A percentile compares a stretch with the other conserved stretches of the same genome.
Evolutionary conservation across 2,888 invertebrate genomes (phyloP).

Genomic region (Pardosa pseudoannulata): DNA sequence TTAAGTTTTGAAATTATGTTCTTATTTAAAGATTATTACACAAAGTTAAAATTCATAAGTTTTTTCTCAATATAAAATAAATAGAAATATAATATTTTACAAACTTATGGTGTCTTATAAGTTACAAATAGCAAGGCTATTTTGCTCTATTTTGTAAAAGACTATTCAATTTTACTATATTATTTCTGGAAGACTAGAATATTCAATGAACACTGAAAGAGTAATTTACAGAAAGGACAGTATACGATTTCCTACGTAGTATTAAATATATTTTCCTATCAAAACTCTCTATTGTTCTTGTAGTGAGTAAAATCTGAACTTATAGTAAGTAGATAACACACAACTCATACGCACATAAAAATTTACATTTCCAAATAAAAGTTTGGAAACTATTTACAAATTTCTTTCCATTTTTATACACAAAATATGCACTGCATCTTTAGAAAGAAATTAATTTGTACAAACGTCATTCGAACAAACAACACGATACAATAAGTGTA

Average conservation of each 20-base stretch:
- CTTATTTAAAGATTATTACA: too few relatives aligned
- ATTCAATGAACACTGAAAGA: background rate
- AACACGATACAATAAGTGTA: background rate
- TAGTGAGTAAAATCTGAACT: background rate
- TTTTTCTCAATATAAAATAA: too few relatives aligned
- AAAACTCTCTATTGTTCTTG: background rate
- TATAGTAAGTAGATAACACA: background rate
- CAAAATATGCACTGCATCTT: slow-evolving; percentile 10
- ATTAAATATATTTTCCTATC: background rate
- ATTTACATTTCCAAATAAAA: background rate
- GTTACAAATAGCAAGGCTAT: too few relatives aligned
- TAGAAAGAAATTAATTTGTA: background rate
- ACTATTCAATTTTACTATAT: too few relatives aligned
- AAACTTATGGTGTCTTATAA: too few relatives aligned
- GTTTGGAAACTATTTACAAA: background rate
- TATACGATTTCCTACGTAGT: too few relatives aligned
- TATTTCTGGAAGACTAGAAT: slow-evolving; percentile 3
- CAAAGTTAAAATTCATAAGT: too few relatives aligned
- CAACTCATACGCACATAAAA: background rate
- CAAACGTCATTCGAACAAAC: background rate
- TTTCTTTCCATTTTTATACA: background rate
- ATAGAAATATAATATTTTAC: too few relatives aligned
- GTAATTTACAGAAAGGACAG: background rate
- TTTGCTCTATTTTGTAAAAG: too few relatives aligned
- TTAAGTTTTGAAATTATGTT: too few relatives aligned